These are phyloP conservation scores for Teinopalpus imperialis DNA, from an alignment of 2,888 invertebrate genomes.

Conservation along the genomic window DNA sequence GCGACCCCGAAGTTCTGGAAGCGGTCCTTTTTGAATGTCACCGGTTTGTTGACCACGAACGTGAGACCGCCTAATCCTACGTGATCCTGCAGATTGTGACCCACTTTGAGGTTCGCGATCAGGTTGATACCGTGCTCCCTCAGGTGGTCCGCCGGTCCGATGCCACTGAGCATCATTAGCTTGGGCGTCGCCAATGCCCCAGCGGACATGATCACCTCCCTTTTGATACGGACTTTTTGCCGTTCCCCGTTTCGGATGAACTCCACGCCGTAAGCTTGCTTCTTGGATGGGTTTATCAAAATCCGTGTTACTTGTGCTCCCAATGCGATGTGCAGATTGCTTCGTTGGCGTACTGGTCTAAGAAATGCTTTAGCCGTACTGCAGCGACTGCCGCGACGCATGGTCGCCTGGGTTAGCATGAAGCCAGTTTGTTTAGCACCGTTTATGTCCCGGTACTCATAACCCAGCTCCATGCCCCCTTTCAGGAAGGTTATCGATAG, in stretches of 20 bases:
- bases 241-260: slow-evolving; percentile 85
- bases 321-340: slow-evolving; percentile 90
- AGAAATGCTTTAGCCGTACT: slow-evolving; percentile 94
- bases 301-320: slow-evolving; percentile 88
- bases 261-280: slow-evolving; percentile 89
- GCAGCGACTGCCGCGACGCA: slow-evolving; percentile 91
- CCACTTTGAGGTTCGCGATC: slow-evolving; percentile 88
- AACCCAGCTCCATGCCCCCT: slow-evolving; percentile 91
- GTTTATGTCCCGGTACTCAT: slow-evolving; percentile 90
- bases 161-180: slow-evolving; percentile 94
- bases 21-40: slow-evolving; percentile 89
- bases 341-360: slow-evolving; percentile 88
- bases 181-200: slow-evolving; percentile 95
- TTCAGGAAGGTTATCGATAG: slow-evolving; percentile 91
- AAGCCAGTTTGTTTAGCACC: slow-evolving; percentile 93
- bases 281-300: slow-evolving; percentile 85
- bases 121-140: slow-evolving; percentile 87
- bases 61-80: slow-evolving; percentile 93
- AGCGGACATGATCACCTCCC: slow-evolving; percentile 92
- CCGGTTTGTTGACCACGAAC: slow-evolving; percentile 90
- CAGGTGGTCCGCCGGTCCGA: slow-evolving; percentile 90
- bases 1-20: slow-evolving; percentile 89
- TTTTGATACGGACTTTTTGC: slow-evolving; percentile 86
- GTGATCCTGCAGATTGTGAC: slow-evolving; percentile 93
- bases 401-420: slow-evolving; percentile 93